Evolutionary conservation across 2,888 invertebrate genomes (phyloP).

Genomic region (Heliothis peltigera): DNA sequence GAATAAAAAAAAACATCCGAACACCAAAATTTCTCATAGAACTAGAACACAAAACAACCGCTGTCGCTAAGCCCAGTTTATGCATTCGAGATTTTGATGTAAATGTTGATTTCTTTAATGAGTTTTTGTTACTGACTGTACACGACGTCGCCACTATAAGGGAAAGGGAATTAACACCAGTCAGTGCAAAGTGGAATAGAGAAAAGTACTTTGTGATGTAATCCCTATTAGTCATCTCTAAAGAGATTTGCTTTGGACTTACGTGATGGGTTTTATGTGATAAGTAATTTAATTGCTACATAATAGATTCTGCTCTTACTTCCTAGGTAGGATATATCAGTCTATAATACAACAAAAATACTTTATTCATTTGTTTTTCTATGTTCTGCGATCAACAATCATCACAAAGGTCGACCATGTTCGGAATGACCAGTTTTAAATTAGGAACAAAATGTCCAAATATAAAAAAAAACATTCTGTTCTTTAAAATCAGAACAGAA

Average conservation of each 20-base stretch:
- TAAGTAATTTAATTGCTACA: slow-evolving; percentile 16
- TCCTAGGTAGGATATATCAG: neutral
- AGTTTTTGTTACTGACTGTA: slow-evolving; percentile 18
- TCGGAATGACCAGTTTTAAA: neutral
- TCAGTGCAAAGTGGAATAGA: slow-evolving; percentile 47
- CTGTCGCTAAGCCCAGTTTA: too few species aligned
- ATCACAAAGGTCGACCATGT: neutral
- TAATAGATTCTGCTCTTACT: slow-evolving; percentile 7
- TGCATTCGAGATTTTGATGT: too few species aligned
- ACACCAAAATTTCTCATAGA: too few species aligned
- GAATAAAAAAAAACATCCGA: too few species aligned
- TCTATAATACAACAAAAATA: neutral
- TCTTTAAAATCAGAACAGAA: neutral
- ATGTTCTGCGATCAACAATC: too few species aligned
- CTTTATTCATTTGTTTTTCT: neutral
- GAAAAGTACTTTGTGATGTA: slow-evolving; percentile 53
- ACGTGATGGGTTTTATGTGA: slow-evolving; percentile 21
- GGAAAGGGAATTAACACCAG: slow-evolving; percentile 68
- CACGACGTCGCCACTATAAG: slow-evolving; percentile 58
- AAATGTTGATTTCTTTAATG: too few species aligned
- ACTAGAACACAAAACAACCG: too few species aligned
- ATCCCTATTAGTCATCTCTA: slow-evolving; percentile 12
- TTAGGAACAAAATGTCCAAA: neutral
- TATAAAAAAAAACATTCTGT: neutral
- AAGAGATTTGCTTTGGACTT: slow-evolving; percentile 15